phyloP scores from a whole-genome alignment of 2,113 vertebrate genomes.

The Hippocampus zosterae region DNA sequence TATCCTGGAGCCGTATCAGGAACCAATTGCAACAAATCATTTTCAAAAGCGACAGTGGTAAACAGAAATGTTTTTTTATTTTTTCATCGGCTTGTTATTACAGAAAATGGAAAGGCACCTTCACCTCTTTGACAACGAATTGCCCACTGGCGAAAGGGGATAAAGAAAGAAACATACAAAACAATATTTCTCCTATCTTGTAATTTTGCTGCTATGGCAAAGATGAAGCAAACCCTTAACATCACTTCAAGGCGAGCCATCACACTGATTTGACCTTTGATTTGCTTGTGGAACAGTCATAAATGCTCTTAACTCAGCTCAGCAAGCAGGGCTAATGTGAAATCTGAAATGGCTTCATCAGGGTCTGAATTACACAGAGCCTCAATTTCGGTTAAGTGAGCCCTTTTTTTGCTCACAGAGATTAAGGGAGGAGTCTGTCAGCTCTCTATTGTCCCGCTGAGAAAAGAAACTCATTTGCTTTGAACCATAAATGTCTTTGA shows the following conservation, averaged over 20 bases:
- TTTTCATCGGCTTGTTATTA: slow-evolving; percentile 30
- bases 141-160: slow-evolving; percentile 25
- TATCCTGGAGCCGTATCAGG: slow-evolving; percentile 61
- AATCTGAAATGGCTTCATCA: slow-evolving; percentile 70
- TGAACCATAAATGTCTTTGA: slow-evolving; percentile 74
- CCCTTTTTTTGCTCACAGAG: slow-evolving; percentile 65
- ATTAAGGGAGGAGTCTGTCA: slow-evolving; percentile 72
- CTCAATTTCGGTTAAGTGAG: slow-evolving; percentile 66
- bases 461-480: slow-evolving; percentile 77
- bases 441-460: slow-evolving; percentile 69
- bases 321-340: slow-evolving; percentile 61
- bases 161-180: slow-evolving; percentile 26
- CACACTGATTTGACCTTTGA: slow-evolving; percentile 43
- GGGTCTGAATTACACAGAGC: slow-evolving; percentile 68
- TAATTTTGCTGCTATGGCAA: slow-evolving; percentile 24
- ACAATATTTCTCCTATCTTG: slow-evolving; percentile 10
- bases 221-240: slow-evolving; percentile 25
- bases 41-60: slow-evolving; percentile 63
- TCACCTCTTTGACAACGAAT: slow-evolving; percentile 35
- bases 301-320: slow-evolving; percentile 54
- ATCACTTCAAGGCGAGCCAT: slow-evolving; percentile 22
- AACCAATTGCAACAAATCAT: slow-evolving; percentile 68
- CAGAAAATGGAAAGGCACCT: slow-evolving; percentile 55
- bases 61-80: slow-evolving; percentile 31
- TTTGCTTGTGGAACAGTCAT: slow-evolving; percentile 49